These are phyloP conservation scores for Parascotia fuliginaria DNA, from an alignment of 2,888 invertebrate species.

Conservation along the genomic window DNA sequence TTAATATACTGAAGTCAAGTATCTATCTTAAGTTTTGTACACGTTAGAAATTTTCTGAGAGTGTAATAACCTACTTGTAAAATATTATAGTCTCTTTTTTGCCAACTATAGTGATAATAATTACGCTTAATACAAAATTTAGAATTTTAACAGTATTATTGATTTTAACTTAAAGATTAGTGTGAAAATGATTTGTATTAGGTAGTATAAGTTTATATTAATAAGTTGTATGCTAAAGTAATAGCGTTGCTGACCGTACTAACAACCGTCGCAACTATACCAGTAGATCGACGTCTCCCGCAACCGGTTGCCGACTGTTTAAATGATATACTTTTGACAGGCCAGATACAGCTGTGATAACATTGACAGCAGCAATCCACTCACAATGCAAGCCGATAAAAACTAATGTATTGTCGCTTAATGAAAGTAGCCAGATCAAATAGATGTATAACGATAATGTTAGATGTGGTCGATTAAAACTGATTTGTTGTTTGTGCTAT, in stretches of 20 bases:
- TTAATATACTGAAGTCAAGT: too few species aligned
- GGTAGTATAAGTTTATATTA: too few species aligned
- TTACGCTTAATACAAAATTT: too few species aligned
- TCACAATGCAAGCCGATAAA: conserved; percentile 49
- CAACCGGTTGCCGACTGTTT: conserved; percentile 55
- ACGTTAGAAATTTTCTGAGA: too few species aligned
- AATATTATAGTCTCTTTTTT: too few species aligned
- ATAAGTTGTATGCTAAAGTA: neutral
- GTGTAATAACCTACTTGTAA: too few species aligned
- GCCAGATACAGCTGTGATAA: conserved; percentile 63
- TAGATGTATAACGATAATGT: conserved; percentile 13
- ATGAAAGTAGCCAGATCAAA: conserved; percentile 30
- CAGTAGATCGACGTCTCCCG: conserved; percentile 44
- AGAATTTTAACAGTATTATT: too few species aligned
- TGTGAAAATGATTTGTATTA: too few species aligned
- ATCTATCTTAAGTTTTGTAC: too few species aligned
- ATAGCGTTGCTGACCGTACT: conserved; percentile 31
- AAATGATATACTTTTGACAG: conserved; percentile 78
- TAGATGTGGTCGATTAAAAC: conserved; percentile 5
- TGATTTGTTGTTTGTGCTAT: conserved; percentile 8
- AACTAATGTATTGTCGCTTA: conserved; percentile 43
- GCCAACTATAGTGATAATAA: too few species aligned
- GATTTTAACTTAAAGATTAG: too few species aligned
- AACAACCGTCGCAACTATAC: conserved; percentile 21
- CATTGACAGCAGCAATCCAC: conserved; percentile 60